A percentile compares a stretch with the other conserved stretches of the same genome.
These are phyloP conservation scores for Hylomyscus alleni DNA, from an alignment of 2,797 vertebrate genomes.

Conservation along the genomic window DNA sequence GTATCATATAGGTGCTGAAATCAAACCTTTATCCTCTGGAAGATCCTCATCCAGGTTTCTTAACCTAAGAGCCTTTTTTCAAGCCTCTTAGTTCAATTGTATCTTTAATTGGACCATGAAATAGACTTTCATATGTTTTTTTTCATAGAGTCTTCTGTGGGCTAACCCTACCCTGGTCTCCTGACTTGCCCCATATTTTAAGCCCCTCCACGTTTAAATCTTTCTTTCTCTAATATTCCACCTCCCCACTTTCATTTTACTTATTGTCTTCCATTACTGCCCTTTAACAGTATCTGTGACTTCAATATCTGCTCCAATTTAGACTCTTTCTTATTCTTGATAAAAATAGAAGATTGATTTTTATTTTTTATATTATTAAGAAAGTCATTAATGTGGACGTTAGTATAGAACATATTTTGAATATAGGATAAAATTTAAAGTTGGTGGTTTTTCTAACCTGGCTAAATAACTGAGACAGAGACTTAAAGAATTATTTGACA, in stretches of 20 bases:
- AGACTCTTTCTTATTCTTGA: background rate
- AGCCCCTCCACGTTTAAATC: background rate
- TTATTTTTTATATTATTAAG: background rate
- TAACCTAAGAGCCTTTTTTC: background rate
- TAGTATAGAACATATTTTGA: background rate
- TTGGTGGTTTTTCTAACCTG: too few relatives aligned
- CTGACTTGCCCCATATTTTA: background rate
- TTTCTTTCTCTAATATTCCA: background rate
- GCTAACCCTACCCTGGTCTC: background rate
- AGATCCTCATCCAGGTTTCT: too few relatives aligned
- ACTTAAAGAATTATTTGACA: too few relatives aligned
- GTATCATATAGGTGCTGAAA: background rate
- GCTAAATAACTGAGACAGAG: too few relatives aligned
- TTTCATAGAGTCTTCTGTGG: background rate
- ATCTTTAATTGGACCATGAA: background rate
- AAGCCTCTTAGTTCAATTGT: background rate
- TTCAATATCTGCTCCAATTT: background rate
- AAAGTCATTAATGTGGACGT: background rate
- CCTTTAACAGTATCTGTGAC: background rate
- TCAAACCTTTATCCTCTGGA: too few relatives aligned
- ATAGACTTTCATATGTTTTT: background rate
- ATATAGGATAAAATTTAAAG: too few relatives aligned
- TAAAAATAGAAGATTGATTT: background rate
- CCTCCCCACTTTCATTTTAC: background rate
- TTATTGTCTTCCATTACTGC: background rate